Conservation (phyloP, 1,140 invertebrate species). For the Plodia interpunctella region DNA sequence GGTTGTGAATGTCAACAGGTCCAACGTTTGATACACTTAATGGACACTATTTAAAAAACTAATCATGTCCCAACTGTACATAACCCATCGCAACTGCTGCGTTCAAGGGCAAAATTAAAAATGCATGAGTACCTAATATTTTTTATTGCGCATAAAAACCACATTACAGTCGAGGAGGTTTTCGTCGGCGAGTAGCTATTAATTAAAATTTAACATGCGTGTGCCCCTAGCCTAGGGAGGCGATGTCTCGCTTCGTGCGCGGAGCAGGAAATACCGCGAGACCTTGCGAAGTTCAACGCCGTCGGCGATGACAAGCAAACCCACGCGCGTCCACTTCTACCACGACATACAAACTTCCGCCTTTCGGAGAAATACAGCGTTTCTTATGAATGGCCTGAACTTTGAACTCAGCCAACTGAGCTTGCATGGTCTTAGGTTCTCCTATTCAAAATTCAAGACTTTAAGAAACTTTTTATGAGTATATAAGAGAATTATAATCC, state of each 20-base stretch:
- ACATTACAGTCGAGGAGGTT: neutral
- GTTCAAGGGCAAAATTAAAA: neutral
- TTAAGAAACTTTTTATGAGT: too few species aligned
- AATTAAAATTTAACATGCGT: conserved; percentile 18
- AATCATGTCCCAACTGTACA: neutral
- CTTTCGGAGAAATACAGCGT: conserved; percentile 41
- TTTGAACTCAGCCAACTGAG: too few species aligned
- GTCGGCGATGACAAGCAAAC: conserved; percentile 33
- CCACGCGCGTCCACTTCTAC: conserved; percentile 32
- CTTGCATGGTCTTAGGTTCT: too few species aligned
- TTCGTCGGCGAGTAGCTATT: conserved; percentile 3
- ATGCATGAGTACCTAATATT: neutral
- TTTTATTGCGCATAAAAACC: neutral
- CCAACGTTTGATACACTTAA: neutral
- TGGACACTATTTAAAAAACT: neutral
- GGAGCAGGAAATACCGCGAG: conserved; percentile 43
- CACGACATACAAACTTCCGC: conserved; percentile 42
- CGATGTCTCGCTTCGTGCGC: conserved; percentile 22
- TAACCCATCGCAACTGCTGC: too few species aligned
- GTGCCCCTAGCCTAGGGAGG: conserved; percentile 20
- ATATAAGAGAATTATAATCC: too few species aligned
- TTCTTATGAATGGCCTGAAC: too few species aligned
- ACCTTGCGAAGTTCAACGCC: conserved; percentile 58
- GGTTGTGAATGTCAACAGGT: too few species aligned
- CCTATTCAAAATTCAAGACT: too few species aligned